These are phyloP conservation scores for Diplodus puntazzo DNA, from an alignment of 2,797 vertebrate genomes.

Conservation along the genomic window DNA sequence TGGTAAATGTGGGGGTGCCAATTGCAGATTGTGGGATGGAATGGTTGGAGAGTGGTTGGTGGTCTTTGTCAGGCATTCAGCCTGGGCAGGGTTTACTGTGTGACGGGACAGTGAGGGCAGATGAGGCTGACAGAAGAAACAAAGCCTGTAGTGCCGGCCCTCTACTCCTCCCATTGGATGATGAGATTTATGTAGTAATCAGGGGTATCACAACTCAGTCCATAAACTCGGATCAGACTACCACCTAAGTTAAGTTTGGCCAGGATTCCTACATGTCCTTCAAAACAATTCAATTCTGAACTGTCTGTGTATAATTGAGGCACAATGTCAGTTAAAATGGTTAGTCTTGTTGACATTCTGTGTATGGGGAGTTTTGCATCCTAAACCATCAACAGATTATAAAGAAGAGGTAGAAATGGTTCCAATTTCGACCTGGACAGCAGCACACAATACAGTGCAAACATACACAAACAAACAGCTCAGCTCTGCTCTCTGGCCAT, in stretches of 20 bases:
- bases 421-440: slow-evolving; percentile 28
- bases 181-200: slow-evolving; percentile 27
- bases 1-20: slow-evolving; percentile 44
- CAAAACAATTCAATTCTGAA: neutral
- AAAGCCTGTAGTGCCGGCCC: slow-evolving; percentile 39
- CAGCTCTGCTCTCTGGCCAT: slow-evolving; percentile 39
- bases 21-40: slow-evolving; percentile 44
- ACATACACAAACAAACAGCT: slow-evolving; percentile 41
- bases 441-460: slow-evolving; percentile 11
- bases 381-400: slow-evolving; percentile 48
- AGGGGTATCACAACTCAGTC: neutral
- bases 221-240: slow-evolving; percentile 10
- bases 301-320: neutral
- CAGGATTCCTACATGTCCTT: neutral
- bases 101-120: slow-evolving; percentile 49
- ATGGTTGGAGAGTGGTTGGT: slow-evolving; percentile 47
- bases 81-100: slow-evolving; percentile 39
- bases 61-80: slow-evolving; percentile 58
- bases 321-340: neutral
- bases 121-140: slow-evolving; percentile 47
- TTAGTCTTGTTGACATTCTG: slow-evolving; percentile 6
- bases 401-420: slow-evolving; percentile 19
- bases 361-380: slow-evolving; percentile 6
- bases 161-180: slow-evolving; percentile 19
- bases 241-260: neutral